Base-by-base conservation (phyloP, 2,888 invertebrate species). In the Heliconius aoede region DNA sequence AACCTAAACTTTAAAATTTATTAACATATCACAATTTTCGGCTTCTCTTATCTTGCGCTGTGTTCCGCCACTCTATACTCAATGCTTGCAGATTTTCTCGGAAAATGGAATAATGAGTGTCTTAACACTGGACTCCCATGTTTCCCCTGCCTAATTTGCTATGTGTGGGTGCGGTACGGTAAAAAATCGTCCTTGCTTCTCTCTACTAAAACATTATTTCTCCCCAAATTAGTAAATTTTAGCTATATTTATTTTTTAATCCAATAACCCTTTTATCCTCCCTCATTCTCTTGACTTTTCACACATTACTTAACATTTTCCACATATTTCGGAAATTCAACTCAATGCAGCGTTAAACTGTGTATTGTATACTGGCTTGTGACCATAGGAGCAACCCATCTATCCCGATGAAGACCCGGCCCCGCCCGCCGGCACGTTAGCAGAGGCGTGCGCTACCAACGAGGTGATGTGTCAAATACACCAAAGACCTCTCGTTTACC, bases 381-480 rank as follows among this genome's bases (percentile, higher is more conserved):
- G 76, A 65, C 73, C 74, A n/a, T 75, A 79, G 79, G 78, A 78
- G 58, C 76, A 72, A 74, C 72, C 62, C 60, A 76, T 13, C 36
- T 74, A 68, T 40, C 60, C 76, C 15, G 68, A 21, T 26, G 78
- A 76, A 0, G 78, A 78, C 46, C 72, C 76, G 51, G 30, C 73
- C 64, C 72, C 78, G 51, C 61, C 74, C 1, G 24, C 76, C 24
- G 74, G 72, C 67, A 46, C 55, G 18, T n/a, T 64, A 7, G 58
- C 65, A 28, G 68, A 61, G 24, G 61, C 67, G 61, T 51, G 75
- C 26, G 60, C 73, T n/a, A 24, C 68, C n/a, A 67, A 51, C 58
- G 78, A 79, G 76, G 78, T 78, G 78, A 78, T 69, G 26, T 79
- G 72, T 62, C 74, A 64, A 55, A 72, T 76, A 60, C 74, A 76